Conservation (phyloP, 1,140 invertebrate genomes). For the Heliconius hewitsoni region DNA sequence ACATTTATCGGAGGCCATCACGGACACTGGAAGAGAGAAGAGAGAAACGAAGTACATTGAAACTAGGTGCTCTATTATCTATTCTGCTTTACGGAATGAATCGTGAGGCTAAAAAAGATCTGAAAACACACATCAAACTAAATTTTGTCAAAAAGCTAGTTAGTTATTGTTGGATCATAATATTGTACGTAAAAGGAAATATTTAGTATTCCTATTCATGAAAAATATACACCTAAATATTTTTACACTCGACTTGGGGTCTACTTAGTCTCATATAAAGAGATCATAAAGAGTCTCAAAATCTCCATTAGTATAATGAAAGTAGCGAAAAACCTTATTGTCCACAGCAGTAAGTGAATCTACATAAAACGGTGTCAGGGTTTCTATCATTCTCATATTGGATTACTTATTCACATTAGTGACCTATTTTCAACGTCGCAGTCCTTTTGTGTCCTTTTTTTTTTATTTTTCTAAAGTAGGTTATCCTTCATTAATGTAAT, state of each 20-base stretch:
- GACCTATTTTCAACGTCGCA: neutral
- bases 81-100: neutral
- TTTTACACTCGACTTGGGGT: conserved; percentile 2
- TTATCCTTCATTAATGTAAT: no score
- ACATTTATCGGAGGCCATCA: no score
- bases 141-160: no score
- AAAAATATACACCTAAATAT: conserved; percentile 17
- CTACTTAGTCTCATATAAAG: conserved; percentile 19
- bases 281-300: conserved; percentile 17
- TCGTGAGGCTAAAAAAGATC: neutral
- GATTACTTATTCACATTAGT: neutral
- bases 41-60: no score
- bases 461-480: no score
- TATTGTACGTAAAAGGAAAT: conserved; percentile 15
- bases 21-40: no score
- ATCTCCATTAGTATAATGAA: conserved; percentile 28
- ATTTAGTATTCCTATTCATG: conserved; percentile 22
- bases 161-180: no score
- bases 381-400: conserved; percentile 3
- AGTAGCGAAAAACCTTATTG: conserved; percentile 16
- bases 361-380: conserved; percentile 22
- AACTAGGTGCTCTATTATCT: neutral
- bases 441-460: no score
- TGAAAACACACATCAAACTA: neutral
- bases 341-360: conserved; percentile 29